Base-by-base conservation (phyloP, 2,888 invertebrate genomes). In the Melanophora roralis region DNA sequence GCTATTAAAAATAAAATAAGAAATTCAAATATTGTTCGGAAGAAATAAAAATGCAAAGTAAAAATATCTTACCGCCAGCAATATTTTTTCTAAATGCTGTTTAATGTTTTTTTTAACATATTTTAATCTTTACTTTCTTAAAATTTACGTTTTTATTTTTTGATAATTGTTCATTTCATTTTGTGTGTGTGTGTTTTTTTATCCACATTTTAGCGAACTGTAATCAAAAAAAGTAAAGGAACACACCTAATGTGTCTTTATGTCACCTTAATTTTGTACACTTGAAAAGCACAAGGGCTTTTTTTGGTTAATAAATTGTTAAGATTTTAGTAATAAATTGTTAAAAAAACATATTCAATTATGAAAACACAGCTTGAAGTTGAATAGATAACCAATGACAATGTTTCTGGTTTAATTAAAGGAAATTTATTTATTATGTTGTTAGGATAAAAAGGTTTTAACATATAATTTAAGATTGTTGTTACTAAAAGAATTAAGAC, bases 351-450 rank as follows among this genome's bases (percentile, higher is more conserved):
- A 14, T 8, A 19, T 34, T 57, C 19, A 67, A 59, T 67, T 59
- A 34, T 59, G 40, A 43, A 40, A 65, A 65, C 12, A 34, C 36
- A 47, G 43, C 19, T 32, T 11, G 14, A 57, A 21, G 40, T 51
- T 14, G 21, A 47, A 27, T 14, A 53, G 57, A 53, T 14, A 47
- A 60, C 32, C 19, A 38, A n/a, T 51, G 47, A 38, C 38, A 27
- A 62, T 68, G n/a, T 68, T 68, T 60, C 19, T 45, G 43, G 21
- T 68, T 75, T 60, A 62, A 60, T 75, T 75, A 62, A 68, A 12
- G 62, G 6, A 4, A 68, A 62, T 68, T 68, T 1, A 32, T 7
- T 53, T 55, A 5, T 36, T 21, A 51, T 40, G 11, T 34, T 51
- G 62, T 36, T n/a, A n/a, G 60, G 43, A 9, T 2, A 3, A n/a